Evolutionary conservation across 2,888 invertebrate genomes (phyloP), one percentile per base, ranked within the genome.

Genomic region (Andrena camellia): DNA sequence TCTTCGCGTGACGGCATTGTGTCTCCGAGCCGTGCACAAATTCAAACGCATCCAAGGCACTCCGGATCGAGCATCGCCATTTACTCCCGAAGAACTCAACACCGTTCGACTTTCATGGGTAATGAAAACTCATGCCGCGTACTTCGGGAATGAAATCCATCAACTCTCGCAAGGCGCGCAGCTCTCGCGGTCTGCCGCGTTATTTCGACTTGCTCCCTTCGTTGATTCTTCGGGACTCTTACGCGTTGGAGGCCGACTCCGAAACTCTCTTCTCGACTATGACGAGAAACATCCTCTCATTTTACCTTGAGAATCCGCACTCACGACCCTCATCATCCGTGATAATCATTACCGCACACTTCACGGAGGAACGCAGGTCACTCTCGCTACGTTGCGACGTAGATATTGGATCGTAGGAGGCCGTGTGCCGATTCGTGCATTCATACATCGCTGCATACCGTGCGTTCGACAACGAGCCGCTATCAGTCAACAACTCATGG

Each of bases 401-500:
- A 0, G 13, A 23, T 76, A 50, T 33, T 76, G 76, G 69, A 26
- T 76, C 6, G 10, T 62, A 0, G 31, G 63, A 6, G 63, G 54
- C 1, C 26, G 76, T 1, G 7, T n/a, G 4, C 29, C 68, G 2
- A 60, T 76, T 4, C 26, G 35, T 8, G 3, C 2, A 4, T 13
- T 31, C 2, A 59, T 68, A 17, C 76, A 60, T 5, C 29, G 26
- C 10, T 67, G 72, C 23, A 13, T 29, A 1, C 17, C 13, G n/a
- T 63, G 72, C 26, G n/a, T 31, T 20, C 62, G 35, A 4, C 13
- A 29, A 31, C 54, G 63, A 31, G 63, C 72, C 4, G 48, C 63
- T n/a, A 4, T 23, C n/a, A 52, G 20, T 10, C 26, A 48, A 0
- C 78, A 63, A 35, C 52, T 68, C 13, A 81, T 81, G 81, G 69